Conservation (phyloP, 2,113 vertebrate species). For the Willisornis vidua region DNA sequence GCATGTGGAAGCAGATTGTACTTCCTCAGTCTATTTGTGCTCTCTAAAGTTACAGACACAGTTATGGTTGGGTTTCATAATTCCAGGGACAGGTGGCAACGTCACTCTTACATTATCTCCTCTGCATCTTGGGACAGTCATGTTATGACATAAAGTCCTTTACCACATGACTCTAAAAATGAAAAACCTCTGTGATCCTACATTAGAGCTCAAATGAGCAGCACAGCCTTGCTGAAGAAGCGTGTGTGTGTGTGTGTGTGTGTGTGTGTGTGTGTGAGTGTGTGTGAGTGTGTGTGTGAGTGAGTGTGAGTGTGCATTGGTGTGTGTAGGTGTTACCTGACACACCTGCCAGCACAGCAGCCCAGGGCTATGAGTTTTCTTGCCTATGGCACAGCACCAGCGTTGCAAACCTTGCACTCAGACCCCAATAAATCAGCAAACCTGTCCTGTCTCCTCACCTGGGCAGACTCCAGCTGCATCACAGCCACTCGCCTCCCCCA, state of each 20-base stretch:
- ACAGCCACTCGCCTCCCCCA: not conserved
- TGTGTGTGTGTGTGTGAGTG: too few relatives aligned
- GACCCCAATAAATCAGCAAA: slow-evolving; percentile 23
- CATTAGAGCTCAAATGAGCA: not conserved
- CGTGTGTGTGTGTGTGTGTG: not conserved
- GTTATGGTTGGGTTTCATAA: not conserved
- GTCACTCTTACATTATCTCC: not conserved
- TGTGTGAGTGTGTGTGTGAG: not conserved
- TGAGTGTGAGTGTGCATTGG: too few relatives aligned
- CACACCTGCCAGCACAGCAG: not conserved
- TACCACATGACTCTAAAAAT: not conserved
- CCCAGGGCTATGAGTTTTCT: not conserved
- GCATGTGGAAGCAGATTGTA: not conserved
- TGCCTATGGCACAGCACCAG: not conserved
- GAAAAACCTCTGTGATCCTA: not conserved
- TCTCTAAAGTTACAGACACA: not conserved
- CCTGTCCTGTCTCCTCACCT: not conserved
- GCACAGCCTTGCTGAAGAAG: not conserved
- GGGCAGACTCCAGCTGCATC: not conserved
- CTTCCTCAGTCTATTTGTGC: not conserved
- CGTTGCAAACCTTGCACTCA: not conserved
- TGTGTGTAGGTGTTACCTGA: not conserved
- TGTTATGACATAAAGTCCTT: not conserved
- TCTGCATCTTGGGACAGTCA: not conserved
- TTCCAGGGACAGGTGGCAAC: not conserved